Evolutionary conservation across 2,113 vertebrate species (phyloP), one percentile per base, ranked within the genome.

Genomic region (Nettapus auritus): DNA sequence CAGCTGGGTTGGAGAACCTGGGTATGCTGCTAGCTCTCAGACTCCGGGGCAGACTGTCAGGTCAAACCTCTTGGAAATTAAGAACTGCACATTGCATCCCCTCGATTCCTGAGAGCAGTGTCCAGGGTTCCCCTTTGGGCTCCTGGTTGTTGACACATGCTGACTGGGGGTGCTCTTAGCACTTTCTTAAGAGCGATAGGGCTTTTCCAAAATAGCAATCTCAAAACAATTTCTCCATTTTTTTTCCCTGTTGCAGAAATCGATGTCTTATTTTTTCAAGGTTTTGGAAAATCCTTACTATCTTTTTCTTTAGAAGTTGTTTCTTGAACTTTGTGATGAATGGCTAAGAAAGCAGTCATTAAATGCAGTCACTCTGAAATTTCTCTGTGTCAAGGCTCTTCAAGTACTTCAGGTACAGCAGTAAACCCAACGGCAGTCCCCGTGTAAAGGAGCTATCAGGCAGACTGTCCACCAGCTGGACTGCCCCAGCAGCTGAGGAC

Each of bases 401-500:
- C 62, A 62, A 26, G 42, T 57, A 20, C 16, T 18, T 59, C 60
- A 75, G 5, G 46, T 48, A 48, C 46, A 48, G 81, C 74, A 67
- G 28, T 3, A 38, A 82, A 38, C 7, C 29, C 34, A 26, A 29
- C 36, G n/a, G 76, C 46, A 53, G 50, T 57, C 28, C 36, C 74
- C 31, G 18, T 2, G 1, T 23, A 40, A 70, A 55, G 82, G 28
- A 73, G 53, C 81, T 69, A 28, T 63, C 36, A 46, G 59, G 13
- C 52, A 68, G 12, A 18, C 52, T 84, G 83, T 75, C 56, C 33
- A n/a, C 17, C 64, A 75, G 86, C 38, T 38, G 46, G 29, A 29
- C 82, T 79, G 42, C 74, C 70, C 68, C 73, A 86, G 92, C 71
- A 81, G 86, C 92, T 90, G 69, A 88, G 92, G 71, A 56, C 80